Percentiles rank a stretch among this genome's conserved stretches.
phyloP scores from a whole-genome alignment of 2,888 invertebrate species.

The Platerodrilus igneus region DNA sequence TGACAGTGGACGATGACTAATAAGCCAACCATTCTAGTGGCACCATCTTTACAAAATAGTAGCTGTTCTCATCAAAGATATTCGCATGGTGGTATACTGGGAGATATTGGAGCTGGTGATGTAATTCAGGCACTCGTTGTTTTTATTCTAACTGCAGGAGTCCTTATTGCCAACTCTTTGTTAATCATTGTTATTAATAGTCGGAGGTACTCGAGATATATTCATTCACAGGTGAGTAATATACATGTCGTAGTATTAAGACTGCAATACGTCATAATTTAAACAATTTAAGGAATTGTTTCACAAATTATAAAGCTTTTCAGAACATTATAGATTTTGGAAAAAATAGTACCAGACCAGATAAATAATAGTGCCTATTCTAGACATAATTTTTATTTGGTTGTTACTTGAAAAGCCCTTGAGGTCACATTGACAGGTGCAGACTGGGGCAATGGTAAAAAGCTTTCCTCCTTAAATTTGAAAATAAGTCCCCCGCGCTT shows the following conservation, averaged over 20 bases:
- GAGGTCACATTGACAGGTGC: too few relatives aligned
- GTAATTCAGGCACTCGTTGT: conserved; percentile 73
- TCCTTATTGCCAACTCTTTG: conserved; percentile 73
- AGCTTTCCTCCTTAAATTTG: too few relatives aligned
- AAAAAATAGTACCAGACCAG: too few relatives aligned
- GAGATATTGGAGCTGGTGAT: conserved; percentile 64
- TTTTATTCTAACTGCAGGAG: conserved; percentile 70
- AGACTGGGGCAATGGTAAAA: too few relatives aligned
- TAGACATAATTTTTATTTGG: too few relatives aligned
- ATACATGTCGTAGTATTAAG: too few relatives aligned
- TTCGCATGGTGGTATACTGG: conserved; percentile 58
- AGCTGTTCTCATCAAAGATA: conserved; percentile 72
- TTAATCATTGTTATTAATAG: conserved; percentile 82
- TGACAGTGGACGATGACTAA: conserved; percentile 42
- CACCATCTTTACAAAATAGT: conserved; percentile 77
- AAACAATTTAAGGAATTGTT: not conserved
- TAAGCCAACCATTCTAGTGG: conserved; percentile 69
- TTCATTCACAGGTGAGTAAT: conserved; percentile 80
- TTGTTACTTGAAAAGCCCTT: too few relatives aligned
- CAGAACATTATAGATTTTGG: too few relatives aligned
- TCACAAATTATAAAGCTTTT: not conserved
- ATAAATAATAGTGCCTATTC: too few relatives aligned
- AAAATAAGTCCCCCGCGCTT: too few relatives aligned
- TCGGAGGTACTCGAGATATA: conserved; percentile 76
- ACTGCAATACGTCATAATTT: too few relatives aligned